Percentiles rank a stretch among this genome's conserved stretches.
Evolutionary conservation across 2,113 vertebrate genomes (phyloP).

Genomic region (rabbit (Oryctolagus cuniculus)): mOryCun1.1 NC_091445.1:92009001-92009500

Average conservation of each 20-base stretch:
- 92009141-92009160: neutral
- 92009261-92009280: too few relatives aligned
- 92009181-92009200: too few relatives aligned
- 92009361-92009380: neutral
- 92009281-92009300: neutral
- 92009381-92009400: neutral
- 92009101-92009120: neutral
- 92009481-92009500: too few relatives aligned
- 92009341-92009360: neutral
- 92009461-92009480: too few relatives aligned
- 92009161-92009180: neutral
- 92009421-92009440: neutral
- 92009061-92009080: neutral
- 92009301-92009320: fast-evolving
- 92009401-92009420: neutral
- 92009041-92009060: neutral
- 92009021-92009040: neutral
- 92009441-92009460: neutral
- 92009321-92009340: neutral
- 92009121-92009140: neutral
- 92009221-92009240: neutral
- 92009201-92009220: neutral
- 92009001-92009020: neutral
- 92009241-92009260: neutral
- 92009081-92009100: too few relatives aligned